A percentile compares a stretch with the other conserved stretches of the same genome.
phyloP scores from a whole-genome alignment of 2,888 invertebrate species.

The Apodemia duryi region DNA sequence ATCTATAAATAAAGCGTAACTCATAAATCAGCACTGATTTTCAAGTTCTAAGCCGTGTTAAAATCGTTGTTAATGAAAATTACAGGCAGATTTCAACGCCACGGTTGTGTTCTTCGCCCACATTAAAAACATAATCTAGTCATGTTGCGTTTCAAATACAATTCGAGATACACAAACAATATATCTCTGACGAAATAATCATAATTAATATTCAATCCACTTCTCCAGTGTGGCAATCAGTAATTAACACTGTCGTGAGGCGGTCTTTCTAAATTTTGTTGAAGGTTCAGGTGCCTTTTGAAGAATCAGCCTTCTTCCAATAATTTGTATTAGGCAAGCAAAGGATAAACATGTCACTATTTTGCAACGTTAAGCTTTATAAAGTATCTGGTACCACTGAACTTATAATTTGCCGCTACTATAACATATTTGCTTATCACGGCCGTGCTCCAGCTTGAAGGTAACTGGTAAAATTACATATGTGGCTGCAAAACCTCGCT shows the following conservation, averaged over 20 bases:
- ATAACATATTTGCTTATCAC: background rate
- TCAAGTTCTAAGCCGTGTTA: background rate
- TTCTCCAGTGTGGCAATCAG: background rate
- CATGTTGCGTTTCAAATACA: background rate
- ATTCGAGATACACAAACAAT: background rate
- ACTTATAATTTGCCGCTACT: background rate
- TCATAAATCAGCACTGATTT: background rate
- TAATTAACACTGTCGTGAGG: background rate
- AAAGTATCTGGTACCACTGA: no score
- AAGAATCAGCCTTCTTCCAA: background rate
- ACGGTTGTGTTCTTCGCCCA: background rate
- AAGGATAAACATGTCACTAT: background rate
- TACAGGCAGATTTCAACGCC: background rate
- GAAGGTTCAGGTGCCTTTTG: background rate
- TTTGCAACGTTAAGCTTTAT: no score
- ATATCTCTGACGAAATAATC: background rate
- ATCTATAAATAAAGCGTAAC: no score
- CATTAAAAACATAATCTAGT: background rate
- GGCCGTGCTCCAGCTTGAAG: background rate
- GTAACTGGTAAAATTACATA: no score
- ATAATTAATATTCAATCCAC: conserved; percentile 2
- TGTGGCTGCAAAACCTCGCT: background rate
- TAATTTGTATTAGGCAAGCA: background rate
- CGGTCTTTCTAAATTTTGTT: background rate
- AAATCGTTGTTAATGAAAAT: background rate